Evolutionary conservation across 1,140 invertebrate species (phyloP), one percentile per base, ranked within the genome.

Genomic region (Steinernema feltiae): DNA sequence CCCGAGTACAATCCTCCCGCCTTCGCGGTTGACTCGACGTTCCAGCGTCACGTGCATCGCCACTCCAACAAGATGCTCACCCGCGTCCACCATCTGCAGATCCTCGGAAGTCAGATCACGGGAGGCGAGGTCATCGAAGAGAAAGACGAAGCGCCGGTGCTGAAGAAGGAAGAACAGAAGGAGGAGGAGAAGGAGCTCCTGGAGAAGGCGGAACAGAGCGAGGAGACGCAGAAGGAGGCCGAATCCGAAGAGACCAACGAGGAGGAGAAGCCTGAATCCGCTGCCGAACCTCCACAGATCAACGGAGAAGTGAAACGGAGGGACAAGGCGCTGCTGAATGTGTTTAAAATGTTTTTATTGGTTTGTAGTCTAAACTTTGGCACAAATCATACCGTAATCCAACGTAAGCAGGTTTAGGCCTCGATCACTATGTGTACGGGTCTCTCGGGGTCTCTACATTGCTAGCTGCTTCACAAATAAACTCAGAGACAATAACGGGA

Each of bases 1-100:
- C 84, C 84, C 7, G 84, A 84, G 70, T 85, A 84, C 80, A 85
- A 85, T 76, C 84, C 84, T 29, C 84, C 84, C 31, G 82, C 32
- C 76, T 88, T 73, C 73, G 89, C 84, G 17, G 82, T 84, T 32
- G 97, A 99, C 87, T 92, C 91, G 82, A 94, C 93, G 84, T 99
- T 98, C 87, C 94, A 95, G 85, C 95, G 96, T 87, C 97, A 99
- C 89, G 89, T 99, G 35, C 93, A 93, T 84, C 90, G 95, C 85
- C 94, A 98, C 90, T 93, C 95, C 46, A 98, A 98, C 89, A 98
- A 98, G 94, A 95, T 90, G 90, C 91, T 91, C 71, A 21, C 72
- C 21, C 29, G 78, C 35, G 76, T 84, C 12, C 76, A 82, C 24
- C 81, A 86, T 32, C 53, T 84, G 29, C 35, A 77, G 15, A 76